Percentiles rank a stretch among this genome's conserved stretches.
phyloP scores from a whole-genome alignment of 2,888 invertebrate genomes.

The Hymenopus coronatus region DNA sequence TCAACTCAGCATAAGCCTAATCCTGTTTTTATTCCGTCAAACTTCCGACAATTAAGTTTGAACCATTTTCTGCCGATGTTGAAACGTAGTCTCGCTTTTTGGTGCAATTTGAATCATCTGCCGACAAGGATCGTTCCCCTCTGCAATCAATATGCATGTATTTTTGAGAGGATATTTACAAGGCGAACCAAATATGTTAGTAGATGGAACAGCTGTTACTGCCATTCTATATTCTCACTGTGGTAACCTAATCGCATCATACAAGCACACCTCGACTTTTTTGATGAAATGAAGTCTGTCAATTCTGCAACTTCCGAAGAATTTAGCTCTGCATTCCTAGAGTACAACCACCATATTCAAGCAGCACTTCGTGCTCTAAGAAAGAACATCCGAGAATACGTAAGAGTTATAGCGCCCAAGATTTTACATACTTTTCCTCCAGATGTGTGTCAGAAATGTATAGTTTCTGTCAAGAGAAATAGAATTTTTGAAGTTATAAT shows the following conservation, averaged over 20 bases:
- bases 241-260: neutral
- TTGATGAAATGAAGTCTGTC: neutral
- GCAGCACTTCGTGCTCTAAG: neutral
- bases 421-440: neutral
- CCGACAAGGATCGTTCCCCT: neutral
- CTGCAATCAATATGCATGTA: constrained; percentile 6
- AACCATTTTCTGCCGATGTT: no score
- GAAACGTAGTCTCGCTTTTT: no score
- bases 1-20: no score
- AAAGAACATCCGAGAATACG: neutral
- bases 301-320: neutral
- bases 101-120: no score
- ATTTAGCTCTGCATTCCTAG: neutral
- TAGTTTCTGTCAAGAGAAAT: neutral
- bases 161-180: neutral
- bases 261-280: neutral
- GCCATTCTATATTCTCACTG: neutral
- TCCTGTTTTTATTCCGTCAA: no score
- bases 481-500: neutral
- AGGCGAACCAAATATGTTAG: constrained; percentile 2
- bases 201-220: neutral
- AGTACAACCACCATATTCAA: neutral
- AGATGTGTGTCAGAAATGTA: neutral
- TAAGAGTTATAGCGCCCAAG: neutral
- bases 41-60: no score